These are phyloP conservation scores for Chymomyza fuscimana DNA, from an alignment of 2,888 invertebrate genomes.

Conservation along the genomic window DNA sequence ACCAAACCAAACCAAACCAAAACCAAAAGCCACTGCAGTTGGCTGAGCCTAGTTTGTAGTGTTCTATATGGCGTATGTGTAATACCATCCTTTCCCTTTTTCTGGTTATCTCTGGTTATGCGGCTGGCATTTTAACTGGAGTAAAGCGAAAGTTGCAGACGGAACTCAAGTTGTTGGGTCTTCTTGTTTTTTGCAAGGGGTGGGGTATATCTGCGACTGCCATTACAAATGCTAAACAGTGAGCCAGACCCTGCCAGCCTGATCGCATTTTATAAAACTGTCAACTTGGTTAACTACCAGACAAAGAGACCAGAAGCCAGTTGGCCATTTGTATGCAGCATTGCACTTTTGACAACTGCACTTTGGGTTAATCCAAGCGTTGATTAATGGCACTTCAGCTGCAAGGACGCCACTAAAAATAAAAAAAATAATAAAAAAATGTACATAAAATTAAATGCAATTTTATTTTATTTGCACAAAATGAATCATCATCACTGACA, in stretches of 20 bases:
- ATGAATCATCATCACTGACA: slow-evolving; percentile 1
- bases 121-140: slow-evolving; percentile 1
- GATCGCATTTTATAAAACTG: not conserved
- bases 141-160: slow-evolving; percentile 11
- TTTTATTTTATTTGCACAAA: not conserved
- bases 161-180: not conserved
- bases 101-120: not conserved
- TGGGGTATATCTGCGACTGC: not conserved
- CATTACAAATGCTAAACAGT: slow-evolving; percentile 7
- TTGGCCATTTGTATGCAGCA: slow-evolving; percentile 11
- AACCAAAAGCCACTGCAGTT: too few species aligned
- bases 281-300: slow-evolving; percentile 2
- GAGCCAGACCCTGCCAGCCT: not conserved
- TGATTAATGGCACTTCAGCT: slow-evolving; percentile 10
- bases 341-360: not conserved
- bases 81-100: not conserved
- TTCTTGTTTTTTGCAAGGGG: not conserved
- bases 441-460: not conserved
- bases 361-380: slow-evolving; percentile 8
- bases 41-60: not conserved
- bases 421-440: not conserved
- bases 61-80: not conserved
- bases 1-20: not conserved
- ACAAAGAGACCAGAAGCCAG: slow-evolving; percentile 1
- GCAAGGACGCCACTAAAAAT: slow-evolving; percentile 3